Percentiles rank a stretch among this genome's conserved stretches.
These are phyloP conservation scores for Agrochola lychnidis DNA, from an alignment of 2,888 invertebrate genomes.

Conservation along the genomic window DNA sequence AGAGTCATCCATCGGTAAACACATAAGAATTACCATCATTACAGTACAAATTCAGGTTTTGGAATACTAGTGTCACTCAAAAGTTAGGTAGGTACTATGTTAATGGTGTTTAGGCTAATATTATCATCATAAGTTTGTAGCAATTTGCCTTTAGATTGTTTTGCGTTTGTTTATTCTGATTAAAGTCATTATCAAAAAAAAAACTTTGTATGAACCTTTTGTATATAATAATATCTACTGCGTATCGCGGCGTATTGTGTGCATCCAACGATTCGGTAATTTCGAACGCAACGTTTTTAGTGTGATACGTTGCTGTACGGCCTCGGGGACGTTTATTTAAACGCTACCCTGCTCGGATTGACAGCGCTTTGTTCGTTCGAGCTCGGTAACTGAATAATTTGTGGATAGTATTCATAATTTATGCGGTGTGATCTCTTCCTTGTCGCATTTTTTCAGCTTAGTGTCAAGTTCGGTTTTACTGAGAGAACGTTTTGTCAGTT, in stretches of 20 bases:
- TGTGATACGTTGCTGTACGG: constrained; percentile 41
- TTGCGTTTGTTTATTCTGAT: background rate
- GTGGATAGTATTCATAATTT: constrained; percentile 42
- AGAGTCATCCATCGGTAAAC: background rate
- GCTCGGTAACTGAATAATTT: constrained; percentile 58
- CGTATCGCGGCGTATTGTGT: constrained; percentile 39
- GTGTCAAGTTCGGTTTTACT: constrained; percentile 9
- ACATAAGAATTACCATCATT: background rate
- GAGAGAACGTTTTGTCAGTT: background rate
- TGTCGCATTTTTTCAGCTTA: constrained; percentile 42
- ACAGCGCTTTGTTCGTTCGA: constrained; percentile 47
- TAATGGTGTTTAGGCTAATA: background rate
- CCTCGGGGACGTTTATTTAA: constrained; percentile 62
- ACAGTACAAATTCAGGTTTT: background rate
- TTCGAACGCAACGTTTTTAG: constrained; percentile 62
- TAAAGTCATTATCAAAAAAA: background rate
- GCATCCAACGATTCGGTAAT: constrained; percentile 36
- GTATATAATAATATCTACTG: background rate
- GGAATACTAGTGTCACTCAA: background rate
- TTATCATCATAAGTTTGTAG: background rate
- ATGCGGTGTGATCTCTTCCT: constrained; percentile 28
- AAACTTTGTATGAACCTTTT: constrained; percentile 8
- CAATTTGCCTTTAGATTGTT: background rate
- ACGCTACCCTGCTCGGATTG: constrained; percentile 56
- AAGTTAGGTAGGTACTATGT: background rate